phyloP scores from a whole-genome alignment of 2,888 invertebrate species.

The Tinea trinotella region DNA sequence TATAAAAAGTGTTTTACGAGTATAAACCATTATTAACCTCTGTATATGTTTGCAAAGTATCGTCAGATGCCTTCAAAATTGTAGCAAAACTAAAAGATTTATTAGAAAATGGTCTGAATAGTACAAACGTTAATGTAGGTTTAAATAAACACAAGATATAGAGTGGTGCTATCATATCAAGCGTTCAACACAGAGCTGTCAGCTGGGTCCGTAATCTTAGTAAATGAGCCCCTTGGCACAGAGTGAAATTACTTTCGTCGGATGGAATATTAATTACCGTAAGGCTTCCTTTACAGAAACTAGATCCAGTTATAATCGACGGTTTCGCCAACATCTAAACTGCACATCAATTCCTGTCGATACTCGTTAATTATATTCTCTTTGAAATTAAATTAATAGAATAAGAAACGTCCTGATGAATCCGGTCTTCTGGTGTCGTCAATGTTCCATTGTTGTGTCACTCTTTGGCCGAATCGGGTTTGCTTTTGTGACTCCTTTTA shows the following conservation, averaged over 20 bases:
- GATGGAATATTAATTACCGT: slow-evolving; percentile 21
- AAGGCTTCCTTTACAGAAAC: slow-evolving; percentile 19
- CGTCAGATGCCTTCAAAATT: background rate
- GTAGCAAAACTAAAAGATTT: background rate
- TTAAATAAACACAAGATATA: background rate
- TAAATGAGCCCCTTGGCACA: slow-evolving; percentile 18
- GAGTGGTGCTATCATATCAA: background rate
- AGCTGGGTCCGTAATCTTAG: slow-evolving; percentile 17
- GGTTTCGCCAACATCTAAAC: slow-evolving; percentile 17
- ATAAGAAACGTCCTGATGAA: slow-evolving; percentile 9
- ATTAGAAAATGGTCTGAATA: slow-evolving; percentile 1
- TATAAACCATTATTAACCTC: background rate
- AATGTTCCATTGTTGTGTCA: slow-evolving; percentile 30
- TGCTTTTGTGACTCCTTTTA: slow-evolving; percentile 14
- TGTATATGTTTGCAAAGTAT: background rate
- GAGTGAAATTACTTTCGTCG: slow-evolving; percentile 21
- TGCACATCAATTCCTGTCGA: slow-evolving; percentile 13
- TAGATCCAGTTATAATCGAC: slow-evolving; percentile 19
- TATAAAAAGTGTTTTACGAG: background rate
- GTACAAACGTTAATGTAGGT: background rate
- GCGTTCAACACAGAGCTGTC: slow-evolving; percentile 13
- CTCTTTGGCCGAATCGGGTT: slow-evolving; percentile 26
- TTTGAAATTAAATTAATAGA: slow-evolving; percentile 20
- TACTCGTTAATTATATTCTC: slow-evolving; percentile 19
- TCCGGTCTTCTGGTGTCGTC: slow-evolving; percentile 9